Percentiles rank a stretch among this genome's conserved stretches.
phyloP scores from a whole-genome alignment of 2,888 invertebrate species.

The Mesochorus sp. region DNA sequence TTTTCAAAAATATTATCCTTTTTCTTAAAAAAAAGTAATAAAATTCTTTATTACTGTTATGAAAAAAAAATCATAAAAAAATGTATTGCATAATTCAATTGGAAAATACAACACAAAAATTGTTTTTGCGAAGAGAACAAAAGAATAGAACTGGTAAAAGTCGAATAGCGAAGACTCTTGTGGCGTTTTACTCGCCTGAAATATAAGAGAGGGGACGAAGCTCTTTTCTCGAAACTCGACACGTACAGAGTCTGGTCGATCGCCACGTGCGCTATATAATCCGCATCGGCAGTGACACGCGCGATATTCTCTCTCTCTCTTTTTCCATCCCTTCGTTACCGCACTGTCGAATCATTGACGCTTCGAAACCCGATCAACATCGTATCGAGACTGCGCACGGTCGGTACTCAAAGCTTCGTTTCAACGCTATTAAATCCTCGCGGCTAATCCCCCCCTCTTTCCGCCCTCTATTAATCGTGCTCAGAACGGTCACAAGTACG shows the following conservation, averaged over 20 bases:
- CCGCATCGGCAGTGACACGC: slow-evolving; percentile 42
- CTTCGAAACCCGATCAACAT: slow-evolving; percentile 58
- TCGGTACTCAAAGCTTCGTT: slow-evolving; percentile 56
- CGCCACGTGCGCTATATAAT: slow-evolving; percentile 59
- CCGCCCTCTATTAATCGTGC: slow-evolving; percentile 10
- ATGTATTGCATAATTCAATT: no score
- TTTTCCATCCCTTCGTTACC: slow-evolving; percentile 16
- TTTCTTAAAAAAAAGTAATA: no score
- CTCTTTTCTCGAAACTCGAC: slow-evolving; percentile 24
- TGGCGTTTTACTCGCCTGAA: slow-evolving; percentile 42
- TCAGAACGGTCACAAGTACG: not conserved
- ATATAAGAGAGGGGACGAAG: not conserved
- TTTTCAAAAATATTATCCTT: no score
- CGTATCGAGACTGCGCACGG: slow-evolving; percentile 49
- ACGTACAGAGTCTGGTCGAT: slow-evolving; percentile 17
- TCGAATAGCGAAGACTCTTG: no score
- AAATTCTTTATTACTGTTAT: no score
- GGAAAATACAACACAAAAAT: no score
- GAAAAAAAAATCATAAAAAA: no score
- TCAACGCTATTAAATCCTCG: slow-evolving; percentile 63
- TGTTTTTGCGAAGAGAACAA: no score
- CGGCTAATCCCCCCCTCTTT: slow-evolving; percentile 14
- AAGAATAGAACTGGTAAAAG: no score
- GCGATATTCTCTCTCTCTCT: slow-evolving; percentile 29
- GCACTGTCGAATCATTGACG: slow-evolving; percentile 63